Percentiles rank a stretch among this genome's conserved stretches.
Evolutionary conservation across 2,113 vertebrate genomes (phyloP).

Genomic region (Salvator merianae): DNA sequence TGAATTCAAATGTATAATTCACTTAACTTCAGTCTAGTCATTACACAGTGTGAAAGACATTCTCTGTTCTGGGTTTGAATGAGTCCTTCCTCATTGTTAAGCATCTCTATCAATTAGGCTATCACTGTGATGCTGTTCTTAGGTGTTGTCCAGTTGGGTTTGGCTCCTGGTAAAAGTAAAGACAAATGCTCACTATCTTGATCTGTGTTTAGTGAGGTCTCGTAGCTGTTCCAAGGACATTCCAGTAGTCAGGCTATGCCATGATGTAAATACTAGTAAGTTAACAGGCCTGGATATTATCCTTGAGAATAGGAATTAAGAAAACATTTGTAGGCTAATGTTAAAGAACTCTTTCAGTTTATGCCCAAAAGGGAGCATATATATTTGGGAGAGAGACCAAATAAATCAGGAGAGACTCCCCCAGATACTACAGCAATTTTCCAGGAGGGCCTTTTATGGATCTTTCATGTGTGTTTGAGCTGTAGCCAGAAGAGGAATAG

Average conservation of each 20-base stretch:
- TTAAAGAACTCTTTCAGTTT: not conserved
- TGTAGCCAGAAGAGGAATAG: constrained; percentile 20
- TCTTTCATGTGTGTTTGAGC: not conserved
- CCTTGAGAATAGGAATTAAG: not conserved
- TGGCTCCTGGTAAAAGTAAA: no score
- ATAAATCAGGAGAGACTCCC: constrained; percentile 1
- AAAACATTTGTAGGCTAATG: not conserved
- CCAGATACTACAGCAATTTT: not conserved
- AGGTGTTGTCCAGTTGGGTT: no score
- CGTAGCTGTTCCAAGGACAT: no score
- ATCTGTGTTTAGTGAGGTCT: no score
- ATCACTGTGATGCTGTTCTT: no score
- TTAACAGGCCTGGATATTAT: not conserved
- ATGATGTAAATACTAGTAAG: not conserved
- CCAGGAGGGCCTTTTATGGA: constrained; percentile 14
- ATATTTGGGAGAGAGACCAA: not conserved
- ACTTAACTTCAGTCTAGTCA: not conserved
- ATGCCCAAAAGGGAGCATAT: not conserved
- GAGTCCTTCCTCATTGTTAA: not conserved
- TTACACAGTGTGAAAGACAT: not conserved
- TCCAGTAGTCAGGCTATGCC: no score
- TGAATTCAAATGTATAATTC: not conserved
- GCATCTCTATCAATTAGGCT: not conserved
- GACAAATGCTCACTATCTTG: no score
- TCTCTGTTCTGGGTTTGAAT: not conserved